Evolutionary conservation across 2,113 vertebrate genomes (phyloP).

Genomic region (Phyllopteryx taeniolatus): DNA sequence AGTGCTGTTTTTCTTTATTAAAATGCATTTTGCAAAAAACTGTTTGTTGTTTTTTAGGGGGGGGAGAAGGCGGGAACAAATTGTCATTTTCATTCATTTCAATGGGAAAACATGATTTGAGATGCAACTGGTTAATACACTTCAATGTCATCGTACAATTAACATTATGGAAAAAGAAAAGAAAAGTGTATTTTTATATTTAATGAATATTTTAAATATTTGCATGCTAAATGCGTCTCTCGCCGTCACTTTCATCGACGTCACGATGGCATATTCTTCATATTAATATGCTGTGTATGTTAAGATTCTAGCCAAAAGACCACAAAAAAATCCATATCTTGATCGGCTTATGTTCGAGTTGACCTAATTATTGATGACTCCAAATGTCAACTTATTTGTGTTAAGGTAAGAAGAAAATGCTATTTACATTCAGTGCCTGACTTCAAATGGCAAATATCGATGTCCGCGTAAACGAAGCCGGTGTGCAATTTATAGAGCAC

Average conservation of each 20-base stretch:
- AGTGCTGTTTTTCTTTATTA: too few species aligned
- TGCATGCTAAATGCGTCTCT: background rate
- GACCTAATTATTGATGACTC: background rate
- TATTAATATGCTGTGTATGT: too few species aligned
- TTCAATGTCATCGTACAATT: too few species aligned
- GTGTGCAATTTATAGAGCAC: background rate
- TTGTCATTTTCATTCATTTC: too few species aligned
- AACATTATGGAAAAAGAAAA: too few species aligned
- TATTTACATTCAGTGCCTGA: background rate
- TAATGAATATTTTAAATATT: background rate
- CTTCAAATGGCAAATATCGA: background rate
- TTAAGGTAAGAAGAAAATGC: background rate
- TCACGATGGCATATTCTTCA: too few species aligned
- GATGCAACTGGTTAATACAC: too few species aligned
- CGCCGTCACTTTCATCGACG: too few species aligned
- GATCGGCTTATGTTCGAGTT: background rate
- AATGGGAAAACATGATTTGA: too few species aligned
- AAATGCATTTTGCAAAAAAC: too few species aligned
- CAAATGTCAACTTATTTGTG: conserved; percentile 2
- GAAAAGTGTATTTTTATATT: background rate
- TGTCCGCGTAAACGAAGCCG: background rate
- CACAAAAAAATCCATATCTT: background rate
- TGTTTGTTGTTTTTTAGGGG: too few species aligned
- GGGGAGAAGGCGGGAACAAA: too few species aligned
- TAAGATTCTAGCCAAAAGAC: background rate